phyloP scores from a whole-genome alignment of 1,140 invertebrate genomes.

The Drosophila carrolli region DNA sequence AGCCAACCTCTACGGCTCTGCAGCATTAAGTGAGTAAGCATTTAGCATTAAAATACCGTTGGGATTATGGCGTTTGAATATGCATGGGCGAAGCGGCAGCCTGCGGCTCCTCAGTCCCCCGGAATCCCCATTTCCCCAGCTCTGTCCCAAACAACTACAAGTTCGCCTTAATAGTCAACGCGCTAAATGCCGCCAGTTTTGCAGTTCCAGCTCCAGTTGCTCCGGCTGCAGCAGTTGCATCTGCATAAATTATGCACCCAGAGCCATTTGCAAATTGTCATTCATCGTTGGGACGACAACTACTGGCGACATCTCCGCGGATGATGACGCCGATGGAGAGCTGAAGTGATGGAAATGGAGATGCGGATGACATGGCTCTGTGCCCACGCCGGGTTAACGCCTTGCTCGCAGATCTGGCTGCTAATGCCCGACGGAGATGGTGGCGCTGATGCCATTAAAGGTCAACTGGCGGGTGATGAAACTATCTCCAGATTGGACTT shows the following conservation, averaged over 20 bases:
- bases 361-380: constrained; percentile 31
- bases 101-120: background rate
- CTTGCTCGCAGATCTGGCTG: constrained; percentile 21
- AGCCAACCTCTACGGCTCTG: constrained; percentile 28
- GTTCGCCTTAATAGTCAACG: constrained; percentile 68
- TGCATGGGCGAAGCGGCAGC: constrained; percentile 61
- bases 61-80: constrained; percentile 79
- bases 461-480: constrained; percentile 36
- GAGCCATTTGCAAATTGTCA: constrained; percentile 79
- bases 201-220: constrained; percentile 28
- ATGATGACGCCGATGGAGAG: constrained; percentile 27
- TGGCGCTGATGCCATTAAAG: constrained; percentile 48
- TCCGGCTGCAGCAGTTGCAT: constrained; percentile 41
- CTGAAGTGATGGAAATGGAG: constrained; percentile 17
- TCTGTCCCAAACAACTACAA: constrained; percentile 19
- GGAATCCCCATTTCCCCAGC: background rate
- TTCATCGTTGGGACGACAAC: constrained; percentile 45
- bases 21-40: constrained; percentile 71
- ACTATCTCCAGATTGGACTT: constrained; percentile 11
- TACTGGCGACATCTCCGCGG: constrained; percentile 36
- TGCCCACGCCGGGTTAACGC: constrained; percentile 59
- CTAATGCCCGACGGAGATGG: constrained; percentile 15
- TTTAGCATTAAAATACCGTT: constrained; percentile 82
- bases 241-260: constrained; percentile 78
- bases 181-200: constrained; percentile 65